phyloP scores from a whole-genome alignment of 2,888 invertebrate species.

The Melanchra persicariae region DNA sequence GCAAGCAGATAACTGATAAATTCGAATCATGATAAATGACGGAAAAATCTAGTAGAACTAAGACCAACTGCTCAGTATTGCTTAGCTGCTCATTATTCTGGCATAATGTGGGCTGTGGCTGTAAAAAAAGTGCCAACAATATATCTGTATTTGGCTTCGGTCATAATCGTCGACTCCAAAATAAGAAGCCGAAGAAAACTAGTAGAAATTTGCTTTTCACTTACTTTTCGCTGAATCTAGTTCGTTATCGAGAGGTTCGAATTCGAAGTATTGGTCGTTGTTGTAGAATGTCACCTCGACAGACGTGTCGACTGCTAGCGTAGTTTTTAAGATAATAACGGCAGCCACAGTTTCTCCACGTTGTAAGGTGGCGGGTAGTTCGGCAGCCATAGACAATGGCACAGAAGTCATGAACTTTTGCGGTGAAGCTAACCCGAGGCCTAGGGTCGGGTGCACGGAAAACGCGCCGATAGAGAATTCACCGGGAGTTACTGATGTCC shows the following conservation, averaged over 20 bases:
- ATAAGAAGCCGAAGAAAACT: not conserved
- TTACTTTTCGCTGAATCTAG: constrained; percentile 93
- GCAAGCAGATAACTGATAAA: too few species aligned
- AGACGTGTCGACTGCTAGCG: constrained; percentile 94
- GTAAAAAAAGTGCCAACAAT: too few species aligned
- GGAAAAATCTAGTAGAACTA: not conserved
- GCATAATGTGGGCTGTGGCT: too few species aligned
- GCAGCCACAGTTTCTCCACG: constrained; percentile 97
- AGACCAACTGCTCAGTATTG: too few species aligned
- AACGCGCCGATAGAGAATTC: constrained; percentile 86
- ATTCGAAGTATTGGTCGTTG: constrained; percentile 94
- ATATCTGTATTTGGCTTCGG: too few species aligned
- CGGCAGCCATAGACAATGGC: constrained; percentile 96
- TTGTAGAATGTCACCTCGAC: constrained; percentile 97
- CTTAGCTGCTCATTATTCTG: too few species aligned
- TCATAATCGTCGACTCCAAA: not conserved
- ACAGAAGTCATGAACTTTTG: constrained; percentile 81
- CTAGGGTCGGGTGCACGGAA: constrained; percentile 85
- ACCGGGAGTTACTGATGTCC: constrained; percentile 81
- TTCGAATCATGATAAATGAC: too few species aligned
- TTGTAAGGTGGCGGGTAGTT: constrained; percentile 96
- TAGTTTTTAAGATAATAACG: constrained; percentile 97
- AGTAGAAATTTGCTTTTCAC: constrained; percentile 65
- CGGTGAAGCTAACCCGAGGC: constrained; percentile 83
- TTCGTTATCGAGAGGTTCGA: constrained; percentile 95